These are phyloP conservation scores for Ashinkailepas kermadecensis DNA, from an alignment of 2,888 invertebrate genomes.

Conservation along the genomic window DNA sequence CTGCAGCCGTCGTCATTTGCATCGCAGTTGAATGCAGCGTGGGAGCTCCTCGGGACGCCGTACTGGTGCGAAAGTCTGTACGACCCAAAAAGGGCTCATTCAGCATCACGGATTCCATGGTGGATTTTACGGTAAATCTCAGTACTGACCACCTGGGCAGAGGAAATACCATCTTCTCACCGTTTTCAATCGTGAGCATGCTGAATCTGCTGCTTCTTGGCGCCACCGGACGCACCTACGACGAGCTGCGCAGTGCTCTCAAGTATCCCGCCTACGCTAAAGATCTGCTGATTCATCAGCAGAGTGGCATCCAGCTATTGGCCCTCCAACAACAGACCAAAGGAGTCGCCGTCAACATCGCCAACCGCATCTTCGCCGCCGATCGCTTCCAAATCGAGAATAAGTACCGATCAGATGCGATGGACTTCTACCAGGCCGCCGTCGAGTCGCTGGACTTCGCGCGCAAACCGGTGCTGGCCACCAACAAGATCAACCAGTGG, in stretches of 20 bases:
- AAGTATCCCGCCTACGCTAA: conserved; percentile 21
- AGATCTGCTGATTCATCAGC: conserved; percentile 25
- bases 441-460: conserved; percentile 52
- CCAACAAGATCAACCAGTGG: conserved; percentile 50
- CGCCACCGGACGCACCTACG: conserved; percentile 33
- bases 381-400: conserved; percentile 10
- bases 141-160: not conserved
- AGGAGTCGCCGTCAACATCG: conserved; percentile 26
- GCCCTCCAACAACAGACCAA: not conserved
- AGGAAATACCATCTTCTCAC: conserved; percentile 43
- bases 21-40: no score
- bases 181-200: conserved; percentile 42
- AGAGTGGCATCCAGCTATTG: conserved; percentile 26
- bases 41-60: no score
- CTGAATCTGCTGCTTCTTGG: conserved; percentile 43
- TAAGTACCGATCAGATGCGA: conserved; percentile 27
- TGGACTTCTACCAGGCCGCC: conserved; percentile 49
- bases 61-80: no score
- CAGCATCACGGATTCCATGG: not conserved
- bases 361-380: conserved; percentile 29
- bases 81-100: not conserved
- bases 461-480: conserved; percentile 42
- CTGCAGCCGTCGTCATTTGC: no score
- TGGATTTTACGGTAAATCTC: not conserved
- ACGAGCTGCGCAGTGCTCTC: conserved; percentile 28